Conservation (phyloP, 2,797 vertebrate genomes). For the Lepidocolaptes lacrymiger region DNA sequence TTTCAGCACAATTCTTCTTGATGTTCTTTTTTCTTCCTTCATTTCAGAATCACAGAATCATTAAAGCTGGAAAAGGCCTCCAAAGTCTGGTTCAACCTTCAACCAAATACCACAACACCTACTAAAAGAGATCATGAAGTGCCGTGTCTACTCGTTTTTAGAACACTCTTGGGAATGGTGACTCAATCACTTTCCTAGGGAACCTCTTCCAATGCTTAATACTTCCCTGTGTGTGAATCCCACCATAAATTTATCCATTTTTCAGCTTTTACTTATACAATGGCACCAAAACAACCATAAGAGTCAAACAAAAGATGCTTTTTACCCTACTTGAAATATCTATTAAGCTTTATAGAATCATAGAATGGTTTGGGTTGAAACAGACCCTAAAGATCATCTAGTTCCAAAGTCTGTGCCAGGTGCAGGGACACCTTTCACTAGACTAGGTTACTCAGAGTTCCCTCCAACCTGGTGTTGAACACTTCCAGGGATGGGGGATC, state of each 20-base stretch:
- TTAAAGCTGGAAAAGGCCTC: background rate
- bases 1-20: background rate
- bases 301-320: background rate
- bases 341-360: background rate
- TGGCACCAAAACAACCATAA: background rate
- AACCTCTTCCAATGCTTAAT: background rate
- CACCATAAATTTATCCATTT: background rate
- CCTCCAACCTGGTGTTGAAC: background rate
- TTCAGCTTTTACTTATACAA: background rate
- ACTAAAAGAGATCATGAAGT: background rate
- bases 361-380: too few species aligned
- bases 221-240: background rate
- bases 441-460: background rate
- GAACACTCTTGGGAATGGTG: background rate
- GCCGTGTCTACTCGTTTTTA: background rate
- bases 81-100: accelerated
- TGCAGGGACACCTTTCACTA: too few species aligned
- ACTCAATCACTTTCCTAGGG: background rate
- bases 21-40: background rate
- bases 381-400: background rate
- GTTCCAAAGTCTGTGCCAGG: too few species aligned
- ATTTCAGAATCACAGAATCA: background rate
- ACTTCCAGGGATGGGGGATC: background rate
- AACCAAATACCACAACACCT: accelerated
- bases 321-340: background rate